Evolutionary conservation across 2,113 vertebrate species (phyloP).

Genomic region (Prionailurus bengalensis): DNA sequence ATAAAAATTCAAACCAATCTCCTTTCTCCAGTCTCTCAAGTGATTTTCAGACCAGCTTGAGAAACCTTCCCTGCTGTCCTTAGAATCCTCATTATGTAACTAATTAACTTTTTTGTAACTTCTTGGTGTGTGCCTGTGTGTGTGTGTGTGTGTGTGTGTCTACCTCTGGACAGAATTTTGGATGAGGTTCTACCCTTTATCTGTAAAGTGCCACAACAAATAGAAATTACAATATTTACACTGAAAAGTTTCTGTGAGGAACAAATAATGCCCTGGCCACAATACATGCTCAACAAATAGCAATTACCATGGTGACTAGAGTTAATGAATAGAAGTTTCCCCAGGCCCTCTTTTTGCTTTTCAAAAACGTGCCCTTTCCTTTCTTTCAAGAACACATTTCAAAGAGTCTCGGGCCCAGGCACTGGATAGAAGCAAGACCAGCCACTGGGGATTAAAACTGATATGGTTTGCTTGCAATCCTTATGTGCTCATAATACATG

Average conservation of each 20-base stretch:
- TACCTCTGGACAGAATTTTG: background rate
- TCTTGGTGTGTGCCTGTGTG: background rate
- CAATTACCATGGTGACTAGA: background rate
- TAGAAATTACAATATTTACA: background rate
- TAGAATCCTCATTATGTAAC: background rate
- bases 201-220: background rate
- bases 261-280: background rate
- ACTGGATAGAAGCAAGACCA: background rate
- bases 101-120: background rate
- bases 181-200: background rate
- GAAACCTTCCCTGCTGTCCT: background rate
- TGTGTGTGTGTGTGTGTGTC: background rate
- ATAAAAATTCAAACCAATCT: background rate
- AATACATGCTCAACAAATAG: conserved; percentile 17
- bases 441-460: background rate
- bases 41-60: background rate
- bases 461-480: background rate
- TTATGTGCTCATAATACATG: conserved; percentile 1
- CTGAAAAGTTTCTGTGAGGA: background rate
- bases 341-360: background rate
- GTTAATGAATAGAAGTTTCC: conserved; percentile 42
- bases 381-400: conserved; percentile 36
- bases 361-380: background rate
- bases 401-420: background rate
- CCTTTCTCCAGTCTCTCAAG: background rate